Conservation (phyloP, 2,888 invertebrate genomes). For the Dascillus cervinus region DNA sequence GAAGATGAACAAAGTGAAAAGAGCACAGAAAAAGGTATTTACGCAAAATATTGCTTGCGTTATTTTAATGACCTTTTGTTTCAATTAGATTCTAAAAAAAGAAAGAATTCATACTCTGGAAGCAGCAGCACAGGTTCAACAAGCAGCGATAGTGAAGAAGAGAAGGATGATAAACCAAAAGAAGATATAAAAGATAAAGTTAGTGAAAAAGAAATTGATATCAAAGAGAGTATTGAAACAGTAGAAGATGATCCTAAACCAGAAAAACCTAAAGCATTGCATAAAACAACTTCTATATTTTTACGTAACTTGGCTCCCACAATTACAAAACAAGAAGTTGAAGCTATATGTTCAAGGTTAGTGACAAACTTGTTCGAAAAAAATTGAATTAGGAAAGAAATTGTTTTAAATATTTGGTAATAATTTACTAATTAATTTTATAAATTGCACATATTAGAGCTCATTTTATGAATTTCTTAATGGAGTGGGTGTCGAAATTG, state of each 20-base stretch:
- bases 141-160: conserved; percentile 35
- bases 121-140: conserved; percentile 45
- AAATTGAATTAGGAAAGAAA: too few relatives aligned
- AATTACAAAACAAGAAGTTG: conserved; percentile 83
- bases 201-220: conserved; percentile 40
- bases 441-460: too few relatives aligned
- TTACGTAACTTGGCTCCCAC: conserved; percentile 91
- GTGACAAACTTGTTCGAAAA: too few relatives aligned
- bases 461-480: too few relatives aligned
- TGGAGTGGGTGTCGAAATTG: too few relatives aligned
- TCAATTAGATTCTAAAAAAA: conserved; percentile 29
- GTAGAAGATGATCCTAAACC: conserved; percentile 41
- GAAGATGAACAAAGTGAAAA: conserved; percentile 35
- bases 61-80: conserved; percentile 1
- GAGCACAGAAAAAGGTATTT: conserved; percentile 26
- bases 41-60: conserved; percentile 5
- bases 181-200: conserved; percentile 33
- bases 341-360: conserved; percentile 25
- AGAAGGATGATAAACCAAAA: conserved; percentile 24
- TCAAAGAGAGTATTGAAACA: conserved; percentile 43
- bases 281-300: conserved; percentile 96
- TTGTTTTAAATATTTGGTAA: too few relatives aligned
- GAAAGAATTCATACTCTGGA: conserved; percentile 47
- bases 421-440: too few relatives aligned
- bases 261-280: conserved; percentile 63